Evolutionary conservation across 1,140 invertebrate genomes (phyloP), one percentile per base, ranked within the genome.

Genomic region (Drosophila mayri): DNA sequence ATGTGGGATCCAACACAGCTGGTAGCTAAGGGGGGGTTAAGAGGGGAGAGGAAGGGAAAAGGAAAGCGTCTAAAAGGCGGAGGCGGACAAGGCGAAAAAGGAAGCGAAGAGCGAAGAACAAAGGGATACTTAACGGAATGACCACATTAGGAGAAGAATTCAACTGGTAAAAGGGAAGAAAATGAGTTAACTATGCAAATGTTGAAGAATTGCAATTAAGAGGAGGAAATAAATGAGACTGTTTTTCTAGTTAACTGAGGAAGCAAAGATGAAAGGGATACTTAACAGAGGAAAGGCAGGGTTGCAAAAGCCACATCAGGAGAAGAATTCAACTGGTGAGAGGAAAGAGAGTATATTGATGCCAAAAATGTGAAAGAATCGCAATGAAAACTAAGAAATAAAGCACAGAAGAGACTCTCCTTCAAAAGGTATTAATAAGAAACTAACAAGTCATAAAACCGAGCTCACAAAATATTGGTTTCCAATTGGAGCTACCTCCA

Each of bases 1-100:
- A 20, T 47, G 22, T 70, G 46, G 59, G 52, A 54, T 54, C 52
- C 32, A 22, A 37, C 32, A 22, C 52, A 49, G 40, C 57, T 49
- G 57, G 12, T 9, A 20, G 40, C n/a, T 20, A 25, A 18, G 28
- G 22, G 11, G 22, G 22, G 14, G 35, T 11, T 1, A 3, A 14
- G 20, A 4, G 30, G 25, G 14, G 22, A 16, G 1, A 8, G 22
- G 14, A 40, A 38, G 20, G 54, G 62, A 28, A 35, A 43, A n/a
- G n/a, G n/a, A n/a, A 25, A 20, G n/a, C 11, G 20, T 16, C 20
- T 3, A 32, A 28, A 25, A 25, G 28, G 11, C 25, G 20, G 8
- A 25, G 20, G 16, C 5, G 49, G 54, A 20, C 4, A 7, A 40
- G 16, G 1, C 37, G 9, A 14, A 28, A 12, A 16, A 46, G 28